These are phyloP conservation scores for Ceramica pisi DNA, from an alignment of 2,888 invertebrate genomes.

Conservation along the genomic window DNA sequence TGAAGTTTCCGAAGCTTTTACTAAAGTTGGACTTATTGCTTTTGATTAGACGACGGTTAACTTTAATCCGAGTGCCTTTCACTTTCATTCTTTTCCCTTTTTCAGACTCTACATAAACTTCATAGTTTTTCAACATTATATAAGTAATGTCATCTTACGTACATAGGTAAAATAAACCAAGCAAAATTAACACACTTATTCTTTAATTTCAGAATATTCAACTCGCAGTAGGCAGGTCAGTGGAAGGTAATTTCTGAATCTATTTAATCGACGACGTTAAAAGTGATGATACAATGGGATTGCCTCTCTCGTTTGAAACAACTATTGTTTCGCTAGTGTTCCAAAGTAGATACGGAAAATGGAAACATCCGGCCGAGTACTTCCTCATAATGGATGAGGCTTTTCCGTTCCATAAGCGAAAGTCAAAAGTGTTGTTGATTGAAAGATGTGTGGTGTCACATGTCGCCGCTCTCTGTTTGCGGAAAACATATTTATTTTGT, in stretches of 20 bases:
- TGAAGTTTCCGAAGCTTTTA: slow-evolving; percentile 40
- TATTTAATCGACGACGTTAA: neutral
- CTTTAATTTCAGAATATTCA: no score
- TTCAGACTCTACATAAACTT: no score
- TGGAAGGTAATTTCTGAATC: neutral
- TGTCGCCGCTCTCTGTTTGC: slow-evolving; percentile 66
- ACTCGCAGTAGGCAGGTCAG: neutral
- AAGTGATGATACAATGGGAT: slow-evolving; percentile 24
- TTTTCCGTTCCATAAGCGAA: slow-evolving; percentile 46
- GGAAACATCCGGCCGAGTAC: slow-evolving; percentile 24
- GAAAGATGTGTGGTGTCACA: slow-evolving; percentile 67
- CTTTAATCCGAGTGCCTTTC: neutral
- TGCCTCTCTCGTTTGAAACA: slow-evolving; percentile 16
- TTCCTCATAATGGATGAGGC: slow-evolving; percentile 47
- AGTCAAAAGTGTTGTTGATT: slow-evolving; percentile 69
- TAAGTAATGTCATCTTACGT: neutral
- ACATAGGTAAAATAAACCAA: neutral
- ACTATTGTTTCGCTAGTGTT: slow-evolving; percentile 25
- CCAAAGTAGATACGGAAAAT: slow-evolving; percentile 21
- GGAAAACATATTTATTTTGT: slow-evolving; percentile 70
- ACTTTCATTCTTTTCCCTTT: neutral
- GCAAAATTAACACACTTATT: neutral
- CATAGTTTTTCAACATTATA: neutral
- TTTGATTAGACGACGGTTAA: neutral
- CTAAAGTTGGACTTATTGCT: slow-evolving; percentile 17